A percentile compares a stretch with the other conserved stretches of the same genome.
Conservation (phyloP, 2,113 vertebrate genomes). For the Indicator maculatus region DNA sequence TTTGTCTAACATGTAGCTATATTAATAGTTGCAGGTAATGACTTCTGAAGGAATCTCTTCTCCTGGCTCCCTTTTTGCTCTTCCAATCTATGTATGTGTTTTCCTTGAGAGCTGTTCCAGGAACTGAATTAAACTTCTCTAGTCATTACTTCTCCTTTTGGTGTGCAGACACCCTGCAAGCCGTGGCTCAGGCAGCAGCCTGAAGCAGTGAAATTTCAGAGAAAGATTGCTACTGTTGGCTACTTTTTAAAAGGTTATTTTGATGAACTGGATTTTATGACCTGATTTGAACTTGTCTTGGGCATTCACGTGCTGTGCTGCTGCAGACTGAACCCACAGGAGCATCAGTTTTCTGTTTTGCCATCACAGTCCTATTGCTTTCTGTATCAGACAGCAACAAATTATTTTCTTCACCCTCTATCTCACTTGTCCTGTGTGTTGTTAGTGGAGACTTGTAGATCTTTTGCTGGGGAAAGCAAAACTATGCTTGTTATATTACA, state of each 20-base stretch:
- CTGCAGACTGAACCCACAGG: neutral
- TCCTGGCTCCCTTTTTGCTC: neutral
- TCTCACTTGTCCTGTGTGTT: neutral
- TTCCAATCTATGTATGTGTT: neutral
- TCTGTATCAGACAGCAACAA: neutral
- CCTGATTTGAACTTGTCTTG: constrained; percentile 51
- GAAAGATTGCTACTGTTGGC: constrained; percentile 4
- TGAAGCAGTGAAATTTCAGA: constrained; percentile 34
- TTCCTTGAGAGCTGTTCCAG: constrained; percentile 4
- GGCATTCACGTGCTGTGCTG: neutral
- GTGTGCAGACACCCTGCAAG: neutral
- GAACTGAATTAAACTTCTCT: constrained; percentile 16
- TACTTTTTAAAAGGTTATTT: constrained; percentile 65
- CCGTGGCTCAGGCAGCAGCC: neutral
- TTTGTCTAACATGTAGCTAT: neutral
- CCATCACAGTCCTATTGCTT: neutral
- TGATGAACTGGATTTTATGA: constrained; percentile 56
- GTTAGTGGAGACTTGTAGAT: neutral
- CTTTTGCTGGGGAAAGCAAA: neutral
- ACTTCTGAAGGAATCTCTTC: constrained; percentile 5
- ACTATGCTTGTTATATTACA: neutral
- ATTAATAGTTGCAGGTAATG: constrained; percentile 7
- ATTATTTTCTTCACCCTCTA: neutral
- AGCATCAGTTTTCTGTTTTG: neutral
- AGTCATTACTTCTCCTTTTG: constrained; percentile 15